Evolutionary conservation across 1,140 invertebrate species (phyloP).

Genomic region (Drosophila insularis): DNA sequence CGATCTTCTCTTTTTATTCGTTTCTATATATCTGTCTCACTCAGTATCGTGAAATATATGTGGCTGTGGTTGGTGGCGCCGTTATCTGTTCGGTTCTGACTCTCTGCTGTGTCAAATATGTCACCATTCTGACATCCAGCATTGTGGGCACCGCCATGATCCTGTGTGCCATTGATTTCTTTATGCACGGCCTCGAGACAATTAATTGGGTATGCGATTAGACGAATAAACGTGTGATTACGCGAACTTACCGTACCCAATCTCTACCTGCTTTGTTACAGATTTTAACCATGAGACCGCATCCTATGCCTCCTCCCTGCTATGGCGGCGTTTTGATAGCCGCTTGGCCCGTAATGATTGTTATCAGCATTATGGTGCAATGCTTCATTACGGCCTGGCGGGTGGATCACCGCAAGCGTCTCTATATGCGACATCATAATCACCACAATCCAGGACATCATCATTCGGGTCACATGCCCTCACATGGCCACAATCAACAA

Average conservation of each 20-base stretch:
- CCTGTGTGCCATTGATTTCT: conserved; percentile 77
- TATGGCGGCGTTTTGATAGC: conserved; percentile 78
- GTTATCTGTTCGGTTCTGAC: conserved; percentile 80
- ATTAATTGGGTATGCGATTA: conserved; percentile 68
- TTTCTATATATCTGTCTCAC: neutral
- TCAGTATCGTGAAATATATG: conserved; percentile 77
- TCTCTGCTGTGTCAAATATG: conserved; percentile 79
- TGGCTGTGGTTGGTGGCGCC: conserved; percentile 77
- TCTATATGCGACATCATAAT: conserved; percentile 74
- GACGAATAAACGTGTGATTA: too few species aligned
- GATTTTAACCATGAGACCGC: conserved; percentile 78
- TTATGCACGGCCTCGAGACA: conserved; percentile 78
- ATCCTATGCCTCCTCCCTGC: conserved; percentile 78
- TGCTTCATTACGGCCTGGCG: conserved; percentile 82
- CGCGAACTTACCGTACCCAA: neutral
- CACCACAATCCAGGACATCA: conserved; percentile 46
- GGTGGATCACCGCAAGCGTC: conserved; percentile 76
- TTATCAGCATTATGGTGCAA: conserved; percentile 81
- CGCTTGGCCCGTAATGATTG: conserved; percentile 75
- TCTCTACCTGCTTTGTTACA: conserved; percentile 7
- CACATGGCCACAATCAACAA: conserved; percentile 44
- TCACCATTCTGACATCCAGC: conserved; percentile 79
- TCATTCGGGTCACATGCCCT: conserved; percentile 47
- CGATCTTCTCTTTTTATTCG: neutral
- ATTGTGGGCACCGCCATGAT: conserved; percentile 82